phyloP scores from a whole-genome alignment of 2,113 vertebrate species.

The Acinonyx jubatus region DNA sequence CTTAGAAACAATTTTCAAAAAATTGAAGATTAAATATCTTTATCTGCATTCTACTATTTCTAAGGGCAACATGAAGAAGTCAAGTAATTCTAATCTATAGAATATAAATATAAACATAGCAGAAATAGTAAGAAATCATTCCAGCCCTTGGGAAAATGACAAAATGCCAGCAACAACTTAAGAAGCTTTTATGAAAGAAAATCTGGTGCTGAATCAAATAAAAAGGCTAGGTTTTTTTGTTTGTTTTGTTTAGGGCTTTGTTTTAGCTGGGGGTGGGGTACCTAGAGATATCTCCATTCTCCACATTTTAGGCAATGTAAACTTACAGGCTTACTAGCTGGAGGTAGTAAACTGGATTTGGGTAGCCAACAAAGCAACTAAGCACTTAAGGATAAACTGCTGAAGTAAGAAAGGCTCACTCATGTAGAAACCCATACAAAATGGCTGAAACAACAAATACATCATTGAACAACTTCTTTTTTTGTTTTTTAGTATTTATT shows the following conservation, averaged over 20 bases:
- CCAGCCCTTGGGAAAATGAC: not conserved
- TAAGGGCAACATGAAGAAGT: not conserved
- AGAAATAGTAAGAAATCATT: not conserved
- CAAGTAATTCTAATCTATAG: not conserved
- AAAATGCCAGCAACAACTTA: not conserved
- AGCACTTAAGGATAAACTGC: not conserved
- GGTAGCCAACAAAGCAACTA: not conserved
- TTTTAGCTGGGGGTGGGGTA: not conserved
- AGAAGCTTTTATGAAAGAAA: not conserved
- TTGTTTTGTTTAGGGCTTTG: not conserved
- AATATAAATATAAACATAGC: not conserved
- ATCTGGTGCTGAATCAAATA: not conserved
- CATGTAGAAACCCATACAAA: not conserved
- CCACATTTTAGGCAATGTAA: too few species aligned
- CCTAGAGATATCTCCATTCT: not conserved
- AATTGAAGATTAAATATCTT: not conserved
- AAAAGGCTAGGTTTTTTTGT: not conserved
- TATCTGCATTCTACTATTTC: not conserved
- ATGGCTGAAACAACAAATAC: not conserved
- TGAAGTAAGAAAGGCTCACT: not conserved
- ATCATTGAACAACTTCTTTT: not conserved
- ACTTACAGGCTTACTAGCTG: not conserved
- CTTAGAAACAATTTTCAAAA: not conserved
- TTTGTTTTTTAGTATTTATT: too few species aligned
- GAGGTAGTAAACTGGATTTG: not conserved